These are phyloP conservation scores for Escarpia spicata DNA, from an alignment of 2,888 invertebrate species.

Conservation along the genomic window DNA sequence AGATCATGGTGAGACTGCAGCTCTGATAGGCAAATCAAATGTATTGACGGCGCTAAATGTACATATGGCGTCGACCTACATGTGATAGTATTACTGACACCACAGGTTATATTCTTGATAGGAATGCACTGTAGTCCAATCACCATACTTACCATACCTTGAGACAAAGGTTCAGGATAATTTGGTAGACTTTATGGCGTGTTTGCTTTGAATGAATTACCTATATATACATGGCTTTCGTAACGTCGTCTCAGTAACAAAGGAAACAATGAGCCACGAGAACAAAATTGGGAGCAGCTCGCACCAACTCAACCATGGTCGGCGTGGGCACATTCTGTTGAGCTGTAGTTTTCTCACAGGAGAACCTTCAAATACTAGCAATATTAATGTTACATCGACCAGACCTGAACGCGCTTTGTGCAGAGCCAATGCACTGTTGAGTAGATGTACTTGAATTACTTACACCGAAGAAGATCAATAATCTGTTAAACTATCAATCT, in stretches of 20 bases:
- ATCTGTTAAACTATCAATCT: neutral
- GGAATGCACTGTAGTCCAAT: neutral
- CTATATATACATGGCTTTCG: too few relatives aligned
- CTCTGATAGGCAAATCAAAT: neutral
- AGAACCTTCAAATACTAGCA: neutral
- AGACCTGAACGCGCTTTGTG: neutral
- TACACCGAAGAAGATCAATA: neutral
- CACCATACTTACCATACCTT: neutral
- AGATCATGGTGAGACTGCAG: neutral
- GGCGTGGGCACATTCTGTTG: too few relatives aligned
- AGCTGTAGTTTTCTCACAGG: too few relatives aligned
- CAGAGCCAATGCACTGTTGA: neutral
- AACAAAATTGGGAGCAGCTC: too few relatives aligned
- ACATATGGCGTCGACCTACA: neutral
- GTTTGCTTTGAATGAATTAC: neutral
- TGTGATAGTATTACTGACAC: neutral
- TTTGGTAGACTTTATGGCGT: neutral
- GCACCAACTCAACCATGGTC: too few relatives aligned
- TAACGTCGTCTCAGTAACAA: too few relatives aligned
- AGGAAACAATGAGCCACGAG: too few relatives aligned
- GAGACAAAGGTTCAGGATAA: neutral
- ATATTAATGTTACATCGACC: neutral
- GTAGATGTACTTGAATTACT: neutral
- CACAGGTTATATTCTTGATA: neutral
- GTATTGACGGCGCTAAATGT: neutral